These are phyloP conservation scores for Cephus spinipes DNA, from an alignment of 2,888 invertebrate species.

Conservation along the genomic window DNA sequence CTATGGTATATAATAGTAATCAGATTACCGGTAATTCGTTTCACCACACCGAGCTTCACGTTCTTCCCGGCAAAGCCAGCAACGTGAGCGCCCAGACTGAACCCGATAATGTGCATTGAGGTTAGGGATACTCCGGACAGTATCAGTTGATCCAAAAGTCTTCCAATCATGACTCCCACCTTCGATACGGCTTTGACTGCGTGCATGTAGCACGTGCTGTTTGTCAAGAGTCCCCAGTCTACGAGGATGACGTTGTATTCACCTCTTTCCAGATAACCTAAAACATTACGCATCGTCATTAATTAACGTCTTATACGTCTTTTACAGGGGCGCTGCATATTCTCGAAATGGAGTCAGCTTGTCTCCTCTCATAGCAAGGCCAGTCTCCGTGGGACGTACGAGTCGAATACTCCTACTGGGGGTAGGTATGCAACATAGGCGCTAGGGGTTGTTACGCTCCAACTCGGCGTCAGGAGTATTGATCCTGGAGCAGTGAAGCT, in stretches of 20 bases:
- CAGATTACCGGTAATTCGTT: constrained; percentile 25
- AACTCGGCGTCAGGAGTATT: constrained; percentile 62
- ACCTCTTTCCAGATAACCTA: constrained; percentile 23
- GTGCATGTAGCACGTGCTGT: constrained; percentile 29
- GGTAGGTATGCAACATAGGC: constrained; percentile 16
- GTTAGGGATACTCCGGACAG: constrained; percentile 19
- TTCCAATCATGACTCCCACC: constrained; percentile 21
- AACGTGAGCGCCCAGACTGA: constrained; percentile 23
- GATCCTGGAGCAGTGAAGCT: constrained; percentile 51
- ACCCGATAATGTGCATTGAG: constrained; percentile 22
- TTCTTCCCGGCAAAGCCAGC: constrained; percentile 25
- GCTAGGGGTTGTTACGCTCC: constrained; percentile 47
- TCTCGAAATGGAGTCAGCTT: background rate
- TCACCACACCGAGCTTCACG: constrained; percentile 25
- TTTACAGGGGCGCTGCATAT: background rate
- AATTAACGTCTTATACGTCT: too few relatives aligned
- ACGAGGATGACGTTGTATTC: constrained; percentile 25
- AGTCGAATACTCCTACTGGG: constrained; percentile 2
- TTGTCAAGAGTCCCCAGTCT: constrained; percentile 22
- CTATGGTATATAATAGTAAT: background rate
- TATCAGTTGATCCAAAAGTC: constrained; percentile 26
- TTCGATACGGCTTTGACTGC: constrained; percentile 22
- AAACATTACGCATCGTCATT: background rate
- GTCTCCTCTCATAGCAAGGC: background rate
- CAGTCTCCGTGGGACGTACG: constrained; percentile 6